Evolutionary conservation across 2,888 invertebrate genomes (phyloP), one percentile per base, ranked within the genome.

Genomic region (Lypha dubia): DNA sequence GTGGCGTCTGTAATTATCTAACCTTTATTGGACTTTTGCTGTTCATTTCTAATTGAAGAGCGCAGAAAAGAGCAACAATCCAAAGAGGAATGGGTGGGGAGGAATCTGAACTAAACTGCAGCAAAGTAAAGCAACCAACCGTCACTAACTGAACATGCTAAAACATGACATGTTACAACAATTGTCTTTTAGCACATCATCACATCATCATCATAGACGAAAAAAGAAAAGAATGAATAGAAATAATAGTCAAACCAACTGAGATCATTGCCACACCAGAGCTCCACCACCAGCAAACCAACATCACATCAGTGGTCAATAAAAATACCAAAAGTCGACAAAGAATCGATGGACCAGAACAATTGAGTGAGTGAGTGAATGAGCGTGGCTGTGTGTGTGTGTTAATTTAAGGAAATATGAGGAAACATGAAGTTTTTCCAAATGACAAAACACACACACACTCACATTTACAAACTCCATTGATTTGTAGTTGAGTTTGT

Each of bases 1-100:
- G 87, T 87, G 87, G 87, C 87, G 86, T 87, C 87, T 86, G 84
- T 86, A 87, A 87, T 87, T 87, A 87, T 83, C 84, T 84, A 84
- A 84, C 68, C 74, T 84, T 84, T 84, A 81, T 81, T 84, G 74
- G 84, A 73, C 22, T 62, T 76, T 70, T 77, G 53, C 65, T 70
- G 20, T 71, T 67, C 38, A 83, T 73, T 71, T 83, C 62, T 65
- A 73, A 83, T 71, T 68, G 68, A 56, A 56, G 35, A 63, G n/a
- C 13, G 7, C 7, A 13, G n/a, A n/a, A n/a, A n/a, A 44, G 17
- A 49, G 15, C 11, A 44, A 11, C 11, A 38, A 38, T 1, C 8
- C 7, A 13, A 13, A 65, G 3, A n/a, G 53, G 32, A 70, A 15
- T n/a, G 32, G 20, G 35, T 20, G 32, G 32, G 13, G 3, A 49